Evolutionary conservation across 1,140 invertebrate species (phyloP), one percentile per base, ranked within the genome.

Genomic region (Himalopsyche phryganea): DNA sequence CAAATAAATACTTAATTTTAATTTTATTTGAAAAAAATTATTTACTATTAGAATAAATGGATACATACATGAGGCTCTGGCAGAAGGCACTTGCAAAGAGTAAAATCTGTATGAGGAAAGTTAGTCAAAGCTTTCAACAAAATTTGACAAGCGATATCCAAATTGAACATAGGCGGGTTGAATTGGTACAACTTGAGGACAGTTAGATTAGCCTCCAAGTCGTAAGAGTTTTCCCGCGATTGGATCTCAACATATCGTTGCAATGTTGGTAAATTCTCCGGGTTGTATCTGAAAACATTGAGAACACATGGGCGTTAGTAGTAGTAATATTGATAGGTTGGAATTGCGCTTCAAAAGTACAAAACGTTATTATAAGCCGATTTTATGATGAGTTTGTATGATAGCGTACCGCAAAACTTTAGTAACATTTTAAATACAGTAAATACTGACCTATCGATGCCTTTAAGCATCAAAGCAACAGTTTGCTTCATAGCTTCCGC

Each of bases 21-120:
- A n/a, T n/a, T n/a, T n/a, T n/a, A n/a, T n/a, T n/a, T n/a, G n/a
- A n/a, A n/a, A n/a, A n/a, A n/a, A n/a, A n/a, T n/a, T n/a, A n/a
- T n/a, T n/a, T 28, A 28, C 9, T 28, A 9, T 28, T 28, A 28
- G 9, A 28, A 28, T 28, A 28, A 28, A 28, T 28, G 3, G 41
- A 36, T 44, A 69, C 79, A 81, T 81, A 94, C 92, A 73, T 92
- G 88, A 70, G 85, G 84, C 66, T 91, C 87, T 63, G 90, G 88
- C 49, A 98, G 80, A 20, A 98, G 81, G 77, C 94, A 97, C 78
- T 98, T 98, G 78, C 95, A 98, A 36, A 98, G 77, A 20, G 95
- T 91, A 72, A 98, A 98, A 78, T 98, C 96, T 13, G 94, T 94
- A 67, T 98, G 92, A 6, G 96, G 96, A 60, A 98, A 84, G 79